Evolutionary conservation across 2,888 invertebrate species (phyloP).

Genomic region (Amiota mariae): DNA sequence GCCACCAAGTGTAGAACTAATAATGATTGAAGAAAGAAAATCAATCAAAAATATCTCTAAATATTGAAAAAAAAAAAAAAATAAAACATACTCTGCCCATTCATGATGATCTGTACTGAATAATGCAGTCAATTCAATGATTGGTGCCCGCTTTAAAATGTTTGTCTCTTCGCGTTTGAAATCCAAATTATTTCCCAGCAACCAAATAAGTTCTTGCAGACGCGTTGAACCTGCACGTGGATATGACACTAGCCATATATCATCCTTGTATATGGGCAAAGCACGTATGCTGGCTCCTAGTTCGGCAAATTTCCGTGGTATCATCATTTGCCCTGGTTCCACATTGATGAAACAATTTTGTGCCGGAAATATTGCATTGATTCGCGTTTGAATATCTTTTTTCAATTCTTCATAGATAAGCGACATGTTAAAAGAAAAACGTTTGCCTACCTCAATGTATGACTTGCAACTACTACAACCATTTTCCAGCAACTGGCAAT

Average conservation of each 20-base stretch:
- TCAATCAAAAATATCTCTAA: constrained; percentile 59
- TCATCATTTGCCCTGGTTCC: constrained; percentile 80
- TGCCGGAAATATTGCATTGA: constrained; percentile 81
- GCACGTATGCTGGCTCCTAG: constrained; percentile 82
- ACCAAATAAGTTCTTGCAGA: constrained; percentile 95
- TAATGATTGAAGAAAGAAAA: not conserved
- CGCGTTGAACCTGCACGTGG: constrained; percentile 95
- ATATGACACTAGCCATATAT: constrained; percentile 90
- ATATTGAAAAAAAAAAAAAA: too few relatives aligned
- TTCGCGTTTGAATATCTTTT: constrained; percentile 76
- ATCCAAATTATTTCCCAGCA: constrained; percentile 87
- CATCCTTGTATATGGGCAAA: constrained; percentile 82
- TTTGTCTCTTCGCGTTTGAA: constrained; percentile 83
- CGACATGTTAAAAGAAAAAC: constrained; percentile 50
- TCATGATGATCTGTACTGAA: constrained; percentile 78
- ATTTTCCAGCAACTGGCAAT: constrained; percentile 2
- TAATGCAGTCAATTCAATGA: constrained; percentile 82
- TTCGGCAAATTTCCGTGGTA: constrained; percentile 81
- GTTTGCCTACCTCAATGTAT: constrained; percentile 37
- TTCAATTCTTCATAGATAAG: constrained; percentile 77
- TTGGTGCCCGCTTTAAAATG: constrained; percentile 78
- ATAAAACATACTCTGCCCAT: constrained; percentile 77
- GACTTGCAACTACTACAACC: constrained; percentile 10
- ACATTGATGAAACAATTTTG: constrained; percentile 83
- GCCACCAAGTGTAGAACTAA: constrained; percentile 68